phyloP scores from a whole-genome alignment of 2,888 invertebrate genomes.

The Entomobrya proxima region DNA sequence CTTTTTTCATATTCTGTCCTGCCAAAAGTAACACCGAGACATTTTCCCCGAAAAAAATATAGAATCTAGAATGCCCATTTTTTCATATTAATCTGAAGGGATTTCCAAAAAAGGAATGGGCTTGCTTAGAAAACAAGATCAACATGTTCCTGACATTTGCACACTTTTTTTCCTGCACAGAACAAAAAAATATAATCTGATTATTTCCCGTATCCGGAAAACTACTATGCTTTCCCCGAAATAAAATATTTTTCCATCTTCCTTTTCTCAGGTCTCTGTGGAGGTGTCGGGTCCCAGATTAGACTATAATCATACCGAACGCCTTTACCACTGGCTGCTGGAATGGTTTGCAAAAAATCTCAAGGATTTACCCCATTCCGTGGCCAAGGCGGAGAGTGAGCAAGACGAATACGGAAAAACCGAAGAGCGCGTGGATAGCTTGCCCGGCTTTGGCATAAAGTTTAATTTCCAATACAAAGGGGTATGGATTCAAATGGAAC shows the following conservation, averaged over 20 bases:
- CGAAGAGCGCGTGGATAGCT: constrained; percentile 31
- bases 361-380: constrained; percentile 38
- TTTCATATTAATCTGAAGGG: no score
- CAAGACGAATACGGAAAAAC: constrained; percentile 55
- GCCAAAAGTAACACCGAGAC: no score
- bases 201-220: neutral
- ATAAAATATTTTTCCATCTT: neutral
- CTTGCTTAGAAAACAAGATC: no score
- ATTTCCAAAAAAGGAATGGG: no score
- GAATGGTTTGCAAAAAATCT: constrained; percentile 54
- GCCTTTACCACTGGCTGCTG: constrained; percentile 52
- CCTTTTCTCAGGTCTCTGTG: constrained; percentile 39
- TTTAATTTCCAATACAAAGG: constrained; percentile 82
- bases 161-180: no score
- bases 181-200: neutral
- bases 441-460: constrained; percentile 33
- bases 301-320: constrained; percentile 49
- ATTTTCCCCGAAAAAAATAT: no score
- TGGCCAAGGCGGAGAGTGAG: constrained; percentile 42
- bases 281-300: constrained; percentile 59
- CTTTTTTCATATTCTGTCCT: no score
- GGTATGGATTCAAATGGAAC: constrained; percentile 93
- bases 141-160: no score
- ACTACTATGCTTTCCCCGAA: no score
- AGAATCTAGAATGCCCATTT: no score